Conservation (phyloP, 1,140 invertebrate species). For the Bombus sylvicola region DNA sequence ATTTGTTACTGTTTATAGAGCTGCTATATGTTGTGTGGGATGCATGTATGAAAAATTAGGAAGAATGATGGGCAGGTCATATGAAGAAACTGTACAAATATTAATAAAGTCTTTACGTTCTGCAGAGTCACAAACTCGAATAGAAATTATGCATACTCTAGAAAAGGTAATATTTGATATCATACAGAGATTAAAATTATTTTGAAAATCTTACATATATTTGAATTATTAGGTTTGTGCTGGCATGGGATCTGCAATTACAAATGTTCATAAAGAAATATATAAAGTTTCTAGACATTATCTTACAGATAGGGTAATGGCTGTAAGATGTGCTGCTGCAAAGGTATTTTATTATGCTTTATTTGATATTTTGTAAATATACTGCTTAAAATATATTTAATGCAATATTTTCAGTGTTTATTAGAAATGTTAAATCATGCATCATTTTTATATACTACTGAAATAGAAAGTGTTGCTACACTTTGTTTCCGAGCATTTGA, state of each 20-base stretch:
- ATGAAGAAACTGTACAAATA: conserved; percentile 98
- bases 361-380: not conserved
- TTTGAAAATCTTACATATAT: conserved; percentile 32
- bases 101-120: conserved; percentile 95
- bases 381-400: conserved; percentile 8
- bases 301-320: conserved; percentile 94
- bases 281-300: conserved; percentile 94
- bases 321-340: conserved; percentile 93
- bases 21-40: conserved; percentile 97
- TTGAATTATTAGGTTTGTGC: conserved; percentile 85
- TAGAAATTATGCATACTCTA: conserved; percentile 98
- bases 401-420: conserved; percentile 87
- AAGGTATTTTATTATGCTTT: conserved; percentile 83
- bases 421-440: conserved; percentile 95
- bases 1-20: conserved; percentile 85
- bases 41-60: conserved; percentile 99
- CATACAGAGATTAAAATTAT: conserved; percentile 29
- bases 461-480: conserved; percentile 94
- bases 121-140: conserved; percentile 97
- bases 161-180: conserved; percentile 88
- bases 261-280: conserved; percentile 95
- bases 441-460: conserved; percentile 93
- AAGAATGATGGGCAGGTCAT: conserved; percentile 98
- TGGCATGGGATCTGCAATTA: conserved; percentile 94
- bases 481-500: conserved; percentile 96